phyloP scores from a whole-genome alignment of 64 coral and sea anemone species.

The Pocillopora damicornis region DNA sequence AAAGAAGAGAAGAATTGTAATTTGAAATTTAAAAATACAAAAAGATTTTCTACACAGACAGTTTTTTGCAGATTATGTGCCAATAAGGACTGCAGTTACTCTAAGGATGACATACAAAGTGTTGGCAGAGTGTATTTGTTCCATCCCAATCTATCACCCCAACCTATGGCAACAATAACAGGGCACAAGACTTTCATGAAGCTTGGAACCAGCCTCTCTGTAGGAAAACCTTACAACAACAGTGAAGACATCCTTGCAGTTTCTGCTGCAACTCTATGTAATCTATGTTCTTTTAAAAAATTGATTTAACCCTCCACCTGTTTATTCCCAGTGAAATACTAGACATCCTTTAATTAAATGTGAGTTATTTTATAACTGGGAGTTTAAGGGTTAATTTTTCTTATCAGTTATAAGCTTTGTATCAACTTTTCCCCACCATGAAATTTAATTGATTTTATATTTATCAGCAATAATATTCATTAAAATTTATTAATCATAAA shows the following conservation, averaged over 20 bases:
- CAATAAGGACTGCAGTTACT: conserved; percentile 72
- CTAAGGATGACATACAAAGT: conserved; percentile 79
- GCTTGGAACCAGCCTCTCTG: conserved; percentile 70
- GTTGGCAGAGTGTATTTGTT: conserved; percentile 84
- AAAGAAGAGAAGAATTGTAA: too few relatives aligned
- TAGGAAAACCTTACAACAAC: conserved; percentile 61
- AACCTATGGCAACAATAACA: conserved; percentile 49
- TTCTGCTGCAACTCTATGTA: conserved; percentile 78
- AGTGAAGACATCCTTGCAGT: conserved; percentile 63
- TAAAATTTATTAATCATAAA: background rate
- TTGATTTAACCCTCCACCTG: background rate
- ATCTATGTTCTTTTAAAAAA: conserved; percentile 37
- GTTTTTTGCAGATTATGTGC: conserved; percentile 74
- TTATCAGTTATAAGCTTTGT: too few relatives aligned
- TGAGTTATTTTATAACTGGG: too few relatives aligned
- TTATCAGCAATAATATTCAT: background rate
- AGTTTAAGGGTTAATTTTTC: too few relatives aligned
- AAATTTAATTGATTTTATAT: too few relatives aligned
- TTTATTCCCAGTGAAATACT: too few relatives aligned
- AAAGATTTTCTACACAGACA: background rate
- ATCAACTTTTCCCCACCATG: too few relatives aligned
- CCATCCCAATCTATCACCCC: conserved; percentile 15
- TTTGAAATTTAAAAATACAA: too few relatives aligned
- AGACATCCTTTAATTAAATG: too few relatives aligned
- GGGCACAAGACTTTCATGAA: conserved; percentile 73